A percentile compares a stretch with the other conserved stretches of the same genome.
phyloP scores from a whole-genome alignment of 2,888 invertebrate genomes.

The Dolichopus griseipennis region DNA sequence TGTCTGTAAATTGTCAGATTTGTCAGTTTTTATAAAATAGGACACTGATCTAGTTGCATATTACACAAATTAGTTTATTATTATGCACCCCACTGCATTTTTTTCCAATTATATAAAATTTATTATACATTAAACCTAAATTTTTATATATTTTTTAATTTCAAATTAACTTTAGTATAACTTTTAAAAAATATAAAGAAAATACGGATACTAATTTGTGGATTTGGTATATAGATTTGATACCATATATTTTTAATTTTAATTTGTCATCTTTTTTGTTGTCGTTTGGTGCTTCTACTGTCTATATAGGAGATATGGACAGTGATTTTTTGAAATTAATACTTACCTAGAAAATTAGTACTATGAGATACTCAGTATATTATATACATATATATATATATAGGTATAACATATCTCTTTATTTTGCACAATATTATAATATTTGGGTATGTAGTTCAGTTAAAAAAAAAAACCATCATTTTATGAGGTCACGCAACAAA shows the following conservation, averaged over 20 bases:
- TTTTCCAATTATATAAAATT: no score
- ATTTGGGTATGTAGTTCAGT: background rate
- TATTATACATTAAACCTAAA: no score
- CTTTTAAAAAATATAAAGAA: background rate
- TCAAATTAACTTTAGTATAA: no score
- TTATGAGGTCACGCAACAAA: constrained; percentile 4
- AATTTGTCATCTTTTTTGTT: no score
- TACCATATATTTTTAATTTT: no score
- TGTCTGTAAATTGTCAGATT: no score
- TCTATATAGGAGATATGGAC: constrained; percentile 1
- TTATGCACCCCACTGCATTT: no score
- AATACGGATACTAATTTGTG: background rate
- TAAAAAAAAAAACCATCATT: background rate
- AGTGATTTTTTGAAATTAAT: constrained; percentile 3
- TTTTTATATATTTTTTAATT: no score
- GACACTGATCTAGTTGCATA: no score
- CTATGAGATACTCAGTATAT: background rate
- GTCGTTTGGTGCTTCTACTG: no score
- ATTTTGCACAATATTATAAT: background rate
- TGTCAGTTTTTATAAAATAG: no score
- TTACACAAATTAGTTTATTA: no score
- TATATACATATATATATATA: background rate
- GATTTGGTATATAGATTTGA: background rate
- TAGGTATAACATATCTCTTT: background rate
- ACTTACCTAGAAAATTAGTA: background rate